Percentiles rank a stretch among this genome's conserved stretches.
These are phyloP conservation scores for Callorhinus ursinus DNA, from an alignment of 2,113 vertebrate genomes.

Conservation along the genomic window DNA sequence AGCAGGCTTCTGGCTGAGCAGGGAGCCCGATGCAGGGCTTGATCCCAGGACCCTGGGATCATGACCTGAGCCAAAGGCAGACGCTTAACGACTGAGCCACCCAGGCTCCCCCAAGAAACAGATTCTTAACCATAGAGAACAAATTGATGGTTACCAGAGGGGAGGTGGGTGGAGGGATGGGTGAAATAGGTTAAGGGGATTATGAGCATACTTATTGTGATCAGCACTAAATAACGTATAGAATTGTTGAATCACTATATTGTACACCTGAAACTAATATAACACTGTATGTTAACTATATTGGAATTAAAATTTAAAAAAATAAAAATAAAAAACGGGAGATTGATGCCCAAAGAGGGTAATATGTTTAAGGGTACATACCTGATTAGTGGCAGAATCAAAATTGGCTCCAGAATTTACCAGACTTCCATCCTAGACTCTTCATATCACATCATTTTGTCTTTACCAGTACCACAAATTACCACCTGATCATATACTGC, in stretches of 20 bases:
- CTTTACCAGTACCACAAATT: neutral
- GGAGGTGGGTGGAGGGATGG: neutral
- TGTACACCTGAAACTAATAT: neutral
- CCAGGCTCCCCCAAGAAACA: too few relatives aligned
- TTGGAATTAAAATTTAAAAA: neutral
- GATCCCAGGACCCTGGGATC: too few relatives aligned
- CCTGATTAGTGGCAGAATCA: neutral
- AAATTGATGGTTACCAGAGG: neutral
- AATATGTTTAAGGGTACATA: neutral
- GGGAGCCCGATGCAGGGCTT: too few relatives aligned
- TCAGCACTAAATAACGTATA: neutral
- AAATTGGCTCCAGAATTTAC: neutral
- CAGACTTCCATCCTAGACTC: neutral
- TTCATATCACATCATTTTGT: neutral
- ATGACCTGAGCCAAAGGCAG: too few relatives aligned
- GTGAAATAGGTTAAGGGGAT: neutral
- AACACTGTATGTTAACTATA: neutral
- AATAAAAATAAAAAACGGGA: neutral
- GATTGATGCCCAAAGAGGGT: neutral
- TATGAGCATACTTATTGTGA: neutral
- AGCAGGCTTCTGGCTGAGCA: too few relatives aligned
- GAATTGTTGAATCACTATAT: neutral
- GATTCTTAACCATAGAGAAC: neutral
- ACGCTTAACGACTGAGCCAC: too few relatives aligned
- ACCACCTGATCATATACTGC: neutral